These are phyloP conservation scores for Chelonia mydas DNA, from an alignment of 2,797 vertebrate genomes.

Conservation along the genomic window DNA sequence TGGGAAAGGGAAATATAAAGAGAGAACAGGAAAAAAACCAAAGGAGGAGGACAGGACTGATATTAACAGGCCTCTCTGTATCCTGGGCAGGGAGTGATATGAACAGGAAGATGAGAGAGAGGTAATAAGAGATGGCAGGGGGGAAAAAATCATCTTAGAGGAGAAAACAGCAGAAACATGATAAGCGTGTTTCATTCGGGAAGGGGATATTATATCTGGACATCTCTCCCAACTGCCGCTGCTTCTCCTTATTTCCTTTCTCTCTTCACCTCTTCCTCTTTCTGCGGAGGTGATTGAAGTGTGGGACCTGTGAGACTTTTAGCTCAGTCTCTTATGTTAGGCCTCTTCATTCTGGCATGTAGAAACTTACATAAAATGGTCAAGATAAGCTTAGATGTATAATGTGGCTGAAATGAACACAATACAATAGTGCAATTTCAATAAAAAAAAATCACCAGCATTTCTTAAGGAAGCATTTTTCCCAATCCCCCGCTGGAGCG, in stretches of 20 bases:
- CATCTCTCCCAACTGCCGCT: neutral
- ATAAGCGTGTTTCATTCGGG: neutral
- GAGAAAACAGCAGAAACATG: neutral
- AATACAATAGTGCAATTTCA: neutral
- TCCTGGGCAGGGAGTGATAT: neutral
- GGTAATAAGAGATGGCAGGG: neutral
- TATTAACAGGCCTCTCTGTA: neutral
- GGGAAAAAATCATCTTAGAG: neutral
- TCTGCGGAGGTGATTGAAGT: neutral
- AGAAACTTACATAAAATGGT: neutral
- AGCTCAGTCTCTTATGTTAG: neutral
- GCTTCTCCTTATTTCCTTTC: neutral
- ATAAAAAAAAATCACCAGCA: neutral
- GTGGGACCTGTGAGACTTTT: neutral
- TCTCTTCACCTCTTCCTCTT: neutral
- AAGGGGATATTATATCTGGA: neutral
- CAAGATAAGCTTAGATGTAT: neutral
- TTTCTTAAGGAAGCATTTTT: neutral
- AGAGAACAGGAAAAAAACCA: neutral
- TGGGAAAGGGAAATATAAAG: neutral
- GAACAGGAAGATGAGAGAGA: neutral
- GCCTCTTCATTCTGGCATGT: neutral
- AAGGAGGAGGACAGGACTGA: neutral
- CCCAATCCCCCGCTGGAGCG: neutral
- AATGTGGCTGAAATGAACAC: neutral